Evolutionary conservation across 1,140 invertebrate genomes (phyloP).

Genomic region (Lucilia sericata): DNA sequence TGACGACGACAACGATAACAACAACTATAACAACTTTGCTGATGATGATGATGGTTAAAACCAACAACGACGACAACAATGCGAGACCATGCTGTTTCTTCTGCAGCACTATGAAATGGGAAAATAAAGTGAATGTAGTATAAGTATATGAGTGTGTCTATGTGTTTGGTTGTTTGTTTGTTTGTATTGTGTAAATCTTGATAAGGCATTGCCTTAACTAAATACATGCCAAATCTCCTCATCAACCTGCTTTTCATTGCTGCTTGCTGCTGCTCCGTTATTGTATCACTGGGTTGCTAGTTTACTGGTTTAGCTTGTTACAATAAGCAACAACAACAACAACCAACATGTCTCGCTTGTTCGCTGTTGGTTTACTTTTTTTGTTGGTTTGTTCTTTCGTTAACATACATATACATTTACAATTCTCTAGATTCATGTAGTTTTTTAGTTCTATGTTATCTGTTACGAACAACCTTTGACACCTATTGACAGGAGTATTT

Average conservation of each 20-base stretch:
- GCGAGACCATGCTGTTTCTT: not conserved
- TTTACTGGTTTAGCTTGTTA: conserved; percentile 25
- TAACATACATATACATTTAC: no score
- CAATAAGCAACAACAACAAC: not conserved
- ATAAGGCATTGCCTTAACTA: conserved; percentile 23
- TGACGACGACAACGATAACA: not conserved
- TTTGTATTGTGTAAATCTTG: not conserved
- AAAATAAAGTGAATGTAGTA: not conserved
- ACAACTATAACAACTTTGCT: not conserved
- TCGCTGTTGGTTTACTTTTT: not conserved
- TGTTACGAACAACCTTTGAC: not conserved
- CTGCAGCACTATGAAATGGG: not conserved
- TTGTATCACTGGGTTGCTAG: conserved; percentile 37
- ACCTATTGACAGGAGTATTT: not conserved
- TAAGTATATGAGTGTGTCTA: not conserved
- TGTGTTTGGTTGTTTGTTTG: not conserved
- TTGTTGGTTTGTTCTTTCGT: no score
- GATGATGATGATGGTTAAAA: not conserved
- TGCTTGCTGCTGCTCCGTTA: not conserved
- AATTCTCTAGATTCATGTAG: no score
- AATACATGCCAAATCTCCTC: conserved; percentile 26
- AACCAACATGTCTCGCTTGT: not conserved
- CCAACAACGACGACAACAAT: not conserved
- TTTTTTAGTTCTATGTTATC: not conserved
- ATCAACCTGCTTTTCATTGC: conserved; percentile 23